A percentile compares a stretch with the other conserved stretches of the same genome.
Conservation (phyloP, 1,140 invertebrate genomes). For the Zophobas atratus region DNA sequence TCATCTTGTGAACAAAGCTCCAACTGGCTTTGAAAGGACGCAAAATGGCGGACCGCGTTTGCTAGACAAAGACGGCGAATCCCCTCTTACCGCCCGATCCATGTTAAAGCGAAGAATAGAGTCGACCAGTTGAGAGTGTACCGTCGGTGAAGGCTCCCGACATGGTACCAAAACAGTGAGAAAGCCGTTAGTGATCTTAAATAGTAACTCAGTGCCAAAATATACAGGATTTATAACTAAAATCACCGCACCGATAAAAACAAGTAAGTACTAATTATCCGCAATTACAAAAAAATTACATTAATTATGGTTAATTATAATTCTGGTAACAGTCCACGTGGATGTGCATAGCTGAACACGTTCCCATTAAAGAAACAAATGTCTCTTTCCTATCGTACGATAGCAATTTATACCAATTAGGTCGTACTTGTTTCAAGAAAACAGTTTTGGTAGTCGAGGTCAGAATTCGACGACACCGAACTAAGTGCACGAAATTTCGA, state of each 20-base stretch:
- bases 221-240: neutral
- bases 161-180: conserved; percentile 24
- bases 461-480: neutral
- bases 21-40: conserved; percentile 37
- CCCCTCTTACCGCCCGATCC: conserved; percentile 28
- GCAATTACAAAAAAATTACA: neutral
- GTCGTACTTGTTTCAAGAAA: conserved; percentile 2
- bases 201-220: conserved; percentile 23
- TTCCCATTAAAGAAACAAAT: neutral
- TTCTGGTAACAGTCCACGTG: neutral
- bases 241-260: neutral
- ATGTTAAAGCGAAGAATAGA: conserved; percentile 32
- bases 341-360: neutral
- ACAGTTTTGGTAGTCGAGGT: conserved; percentile 11
- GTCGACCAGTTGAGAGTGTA: conserved; percentile 28
- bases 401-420: conserved; percentile 22
- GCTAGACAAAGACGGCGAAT: conserved; percentile 45
- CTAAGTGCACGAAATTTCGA: neutral
- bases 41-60: conserved; percentile 19
- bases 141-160: conserved; percentile 31
- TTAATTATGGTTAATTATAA: neutral
- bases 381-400: neutral
- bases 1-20: conserved; percentile 48
- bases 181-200: neutral
- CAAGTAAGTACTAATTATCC: neutral